Evolutionary conservation across 2,888 invertebrate genomes (phyloP), one percentile per base, ranked within the genome.

Genomic region (Nephrotoma guestfalica): DNA sequence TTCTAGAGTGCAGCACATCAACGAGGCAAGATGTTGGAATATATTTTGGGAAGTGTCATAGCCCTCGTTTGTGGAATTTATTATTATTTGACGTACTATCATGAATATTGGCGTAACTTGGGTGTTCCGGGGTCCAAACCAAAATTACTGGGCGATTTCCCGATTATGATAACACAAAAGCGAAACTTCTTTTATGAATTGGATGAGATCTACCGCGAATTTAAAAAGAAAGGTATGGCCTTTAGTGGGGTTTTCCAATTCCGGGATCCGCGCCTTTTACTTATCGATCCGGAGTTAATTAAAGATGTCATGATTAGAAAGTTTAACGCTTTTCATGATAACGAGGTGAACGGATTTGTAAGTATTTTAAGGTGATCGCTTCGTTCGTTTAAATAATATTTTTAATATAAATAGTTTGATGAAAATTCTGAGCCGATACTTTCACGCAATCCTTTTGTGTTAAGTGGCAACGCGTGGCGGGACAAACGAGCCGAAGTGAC

Each of bases 401-500:
- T 30, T 30, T 30, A 30, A 3, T 30, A 88, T 91, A 0, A 90
- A 92, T 87, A 91, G 91, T 51, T 89, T 91, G 15, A 87, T 89
- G 91, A 92, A 47, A 89, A 91, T n/a, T 88, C 89, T 0, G 93
- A 93, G 87, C 92, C 91, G 0, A 88, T 94, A 6, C 89, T 92
- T 6, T 91, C 91, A 1, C 91, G 91, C 85, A 92, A 93, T 90
- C 92, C 93, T 0, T 93, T 94, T 88, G 87, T 90, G 0, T 87
- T 93, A 40, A 91, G 90, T 11, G 92, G 93, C 0, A 90, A 91
- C 13, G 89, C 91, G 88, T 93, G 94, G 93, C 92, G 92, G 87
- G 89, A 90, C 0, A 89, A 92, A 0, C 90, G 94, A 6, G 89
- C 90, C 0, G 92, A 92, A 88, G 88, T 93, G 13, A 92, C 93